phyloP scores from a whole-genome alignment of 2,113 vertebrate genomes.

The Ophiodon elongatus region DNA sequence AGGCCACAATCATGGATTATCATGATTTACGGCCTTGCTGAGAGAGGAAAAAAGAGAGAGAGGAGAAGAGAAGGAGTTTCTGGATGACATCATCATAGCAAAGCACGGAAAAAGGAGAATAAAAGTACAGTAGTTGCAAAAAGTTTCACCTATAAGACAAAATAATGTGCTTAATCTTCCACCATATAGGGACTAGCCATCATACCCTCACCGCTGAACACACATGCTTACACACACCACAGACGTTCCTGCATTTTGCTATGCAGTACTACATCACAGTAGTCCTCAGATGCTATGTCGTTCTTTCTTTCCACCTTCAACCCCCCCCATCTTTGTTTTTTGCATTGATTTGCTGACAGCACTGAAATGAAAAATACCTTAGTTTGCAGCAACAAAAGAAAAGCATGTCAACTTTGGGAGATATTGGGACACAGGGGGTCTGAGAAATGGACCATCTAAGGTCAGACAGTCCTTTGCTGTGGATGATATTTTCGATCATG shows the following conservation, averaged over 20 bases:
- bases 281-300: constrained; percentile 54
- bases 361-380: constrained; percentile 86
- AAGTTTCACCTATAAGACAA: constrained; percentile 45
- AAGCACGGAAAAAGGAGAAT: constrained; percentile 32
- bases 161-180: constrained; percentile 41
- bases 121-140: constrained; percentile 62
- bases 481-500: constrained; percentile 48
- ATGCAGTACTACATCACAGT: constrained; percentile 21
- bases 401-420: constrained; percentile 70
- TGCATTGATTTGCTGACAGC: constrained; percentile 86
- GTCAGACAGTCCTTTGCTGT: constrained; percentile 67
- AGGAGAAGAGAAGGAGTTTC: constrained; percentile 58
- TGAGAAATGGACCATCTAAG: constrained; percentile 64
- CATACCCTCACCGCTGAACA: neutral
- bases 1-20: constrained; percentile 83
- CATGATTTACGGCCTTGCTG: constrained; percentile 78
- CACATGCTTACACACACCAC: neutral
- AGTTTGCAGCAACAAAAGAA: constrained; percentile 79
- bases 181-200: neutral
- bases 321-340: constrained; percentile 67
- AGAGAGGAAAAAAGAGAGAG: constrained; percentile 43
- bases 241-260: constrained; percentile 11
- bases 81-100: constrained; percentile 76
- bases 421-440: constrained; percentile 66
- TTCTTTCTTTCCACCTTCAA: constrained; percentile 59